Evolutionary conservation across 2,888 invertebrate species (phyloP), one percentile per base, ranked within the genome.

Genomic region (Diarsia dahlii): DNA sequence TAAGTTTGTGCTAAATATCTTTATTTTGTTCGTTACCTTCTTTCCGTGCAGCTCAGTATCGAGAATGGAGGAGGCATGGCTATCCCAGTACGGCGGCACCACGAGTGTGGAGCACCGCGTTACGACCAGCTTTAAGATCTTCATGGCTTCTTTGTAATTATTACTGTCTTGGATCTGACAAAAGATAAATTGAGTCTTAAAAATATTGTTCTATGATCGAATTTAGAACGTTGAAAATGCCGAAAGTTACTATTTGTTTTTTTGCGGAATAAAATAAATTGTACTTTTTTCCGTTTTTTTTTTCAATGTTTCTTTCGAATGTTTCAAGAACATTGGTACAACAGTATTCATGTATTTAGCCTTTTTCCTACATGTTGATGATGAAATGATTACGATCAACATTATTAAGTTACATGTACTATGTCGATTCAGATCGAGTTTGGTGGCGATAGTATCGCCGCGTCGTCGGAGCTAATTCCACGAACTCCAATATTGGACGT

Each of bases 81-180:
- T 87, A 96, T 97, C 92, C 97, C 96, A 90, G 94, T 91, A 97
- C 89, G 94, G 99, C 8, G 99, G 99, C 58, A 99, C 99, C 46
- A 99, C 99, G 74, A 99, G 96, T 23, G 99, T 98, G 8, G 99
- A 99, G 28, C 99, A 99, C 78, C 99, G 97, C 13, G 99, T 99
- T 62, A 99, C 99, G 52, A 99, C 99, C 76, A 99, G 96, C 95
- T 99, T 99, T 70, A 99, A 94, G 81, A 99, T 99, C 96, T 99
- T 99, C 90, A 99, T 97, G 0, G 99, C 98, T 93, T 99, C 99
- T 91, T 98, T 99, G 98, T 99, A 99, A 93, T 99, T 98, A 18
- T 97, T 97, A 6, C 99, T 98, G 97, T 98, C 96, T 92, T 95
- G 92, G 87, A 88, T 72, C 88, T 88, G n/a, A 12, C 18, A 34